phyloP scores from a whole-genome alignment of 2,888 invertebrate species.

The Platypus cylindrus region DNA sequence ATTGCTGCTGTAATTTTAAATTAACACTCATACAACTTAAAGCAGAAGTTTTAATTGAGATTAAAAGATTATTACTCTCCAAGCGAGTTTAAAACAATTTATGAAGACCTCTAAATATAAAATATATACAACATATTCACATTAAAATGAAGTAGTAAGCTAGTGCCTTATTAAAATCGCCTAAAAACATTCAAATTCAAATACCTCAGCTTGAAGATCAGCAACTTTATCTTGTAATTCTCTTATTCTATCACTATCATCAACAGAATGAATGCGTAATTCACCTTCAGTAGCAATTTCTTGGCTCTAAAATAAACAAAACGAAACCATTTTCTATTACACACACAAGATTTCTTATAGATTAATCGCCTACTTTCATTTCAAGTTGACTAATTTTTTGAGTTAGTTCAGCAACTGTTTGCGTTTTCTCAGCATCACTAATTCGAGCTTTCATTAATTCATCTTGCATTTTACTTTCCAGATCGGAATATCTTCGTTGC shows the following conservation, averaged over 20 bases:
- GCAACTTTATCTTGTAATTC: slow-evolving; percentile 88
- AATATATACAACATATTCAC: slow-evolving; percentile 9
- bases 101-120: no score
- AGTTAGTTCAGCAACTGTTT: slow-evolving; percentile 83
- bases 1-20: no score
- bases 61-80: no score
- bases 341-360: not conserved
- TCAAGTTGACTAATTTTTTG: slow-evolving; percentile 90
- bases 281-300: slow-evolving; percentile 91
- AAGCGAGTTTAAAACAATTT: no score
- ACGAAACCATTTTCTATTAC: not conserved
- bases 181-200: no score
- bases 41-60: no score
- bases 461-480: slow-evolving; percentile 63
- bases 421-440: slow-evolving; percentile 88
- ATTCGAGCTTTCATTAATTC: slow-evolving; percentile 89
- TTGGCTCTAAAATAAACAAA: slow-evolving; percentile 58
- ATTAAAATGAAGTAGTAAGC: slow-evolving; percentile 8
- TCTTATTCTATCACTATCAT: slow-evolving; percentile 74
- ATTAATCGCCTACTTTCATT: slow-evolving; percentile 52
- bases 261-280: slow-evolving; percentile 65
- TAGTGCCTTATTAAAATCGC: no score
- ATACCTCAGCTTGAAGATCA: slow-evolving; percentile 87
- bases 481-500: slow-evolving; percentile 61
- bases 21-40: no score